Percentiles rank a stretch among this genome's conserved stretches.
Conservation (phyloP, 23 tunicate species). For the Ascidia mentula region DNA sequence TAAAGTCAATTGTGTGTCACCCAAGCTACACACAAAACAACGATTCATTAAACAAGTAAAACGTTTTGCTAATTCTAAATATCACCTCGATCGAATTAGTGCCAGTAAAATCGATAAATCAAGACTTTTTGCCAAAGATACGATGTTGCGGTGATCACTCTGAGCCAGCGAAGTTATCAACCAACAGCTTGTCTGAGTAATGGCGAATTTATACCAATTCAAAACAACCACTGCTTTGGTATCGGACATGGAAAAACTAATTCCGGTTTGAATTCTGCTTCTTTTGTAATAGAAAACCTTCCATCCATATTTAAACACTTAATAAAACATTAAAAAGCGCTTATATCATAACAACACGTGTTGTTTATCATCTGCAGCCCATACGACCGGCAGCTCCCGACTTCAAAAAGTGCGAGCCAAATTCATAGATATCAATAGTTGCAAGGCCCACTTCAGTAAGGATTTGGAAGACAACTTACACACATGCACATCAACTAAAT, state of each 20-base stretch:
- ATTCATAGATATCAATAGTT: not conserved
- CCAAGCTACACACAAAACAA: not conserved
- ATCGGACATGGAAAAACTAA: not conserved
- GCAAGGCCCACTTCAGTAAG: not conserved
- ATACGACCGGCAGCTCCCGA: not conserved
- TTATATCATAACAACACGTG: too few species aligned
- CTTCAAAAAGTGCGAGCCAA: not conserved
- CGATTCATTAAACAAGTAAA: not conserved
- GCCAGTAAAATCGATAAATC: not conserved
- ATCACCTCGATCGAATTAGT: not conserved
- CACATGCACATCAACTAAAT: not conserved
- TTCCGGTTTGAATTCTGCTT: not conserved
- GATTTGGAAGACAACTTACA: not conserved
- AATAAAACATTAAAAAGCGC: too few species aligned
- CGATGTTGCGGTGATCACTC: not conserved
- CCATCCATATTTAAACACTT: too few species aligned
- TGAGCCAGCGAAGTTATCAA: not conserved
- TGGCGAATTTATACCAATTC: not conserved
- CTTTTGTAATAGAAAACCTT: too few species aligned
- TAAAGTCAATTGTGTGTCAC: not conserved
- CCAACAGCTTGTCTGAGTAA: not conserved
- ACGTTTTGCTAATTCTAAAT: not conserved
- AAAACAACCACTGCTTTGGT: not conserved
- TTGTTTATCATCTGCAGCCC: too few species aligned
- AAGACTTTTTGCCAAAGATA: not conserved